phyloP scores from a whole-genome alignment of 2,888 invertebrate genomes.

The Crossocerus cetratus region DNA sequence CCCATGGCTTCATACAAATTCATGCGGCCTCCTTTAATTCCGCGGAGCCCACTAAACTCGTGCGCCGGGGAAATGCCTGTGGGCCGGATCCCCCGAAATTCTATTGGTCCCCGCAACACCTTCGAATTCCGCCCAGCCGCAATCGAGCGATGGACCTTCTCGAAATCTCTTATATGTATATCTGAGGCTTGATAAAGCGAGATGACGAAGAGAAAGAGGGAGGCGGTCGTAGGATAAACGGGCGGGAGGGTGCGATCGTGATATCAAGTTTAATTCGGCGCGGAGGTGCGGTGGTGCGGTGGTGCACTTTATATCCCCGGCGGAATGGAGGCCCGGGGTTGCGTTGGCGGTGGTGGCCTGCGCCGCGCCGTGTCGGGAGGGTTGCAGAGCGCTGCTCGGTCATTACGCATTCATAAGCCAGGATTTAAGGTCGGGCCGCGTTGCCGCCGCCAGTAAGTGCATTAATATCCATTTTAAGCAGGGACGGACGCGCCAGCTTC shows the following conservation, averaged over 20 bases:
- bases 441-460: conserved; percentile 54
- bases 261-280: conserved; percentile 52
- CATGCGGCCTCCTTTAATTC: conserved; percentile 19
- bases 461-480: conserved; percentile 70
- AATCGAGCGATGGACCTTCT: too few species aligned
- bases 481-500: conserved; percentile 41
- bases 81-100: too few species aligned
- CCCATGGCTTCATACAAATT: conserved; percentile 25
- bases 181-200: too few species aligned
- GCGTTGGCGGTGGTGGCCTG: conserved; percentile 19
- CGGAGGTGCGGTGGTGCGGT: conserved; percentile 19
- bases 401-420: conserved; percentile 69
- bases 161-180: too few species aligned
- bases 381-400: conserved; percentile 46
- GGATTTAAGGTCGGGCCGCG: conserved; percentile 67
- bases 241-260: conserved; percentile 9
- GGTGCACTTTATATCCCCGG: conserved; percentile 30
- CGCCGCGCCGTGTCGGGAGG: conserved; percentile 25
- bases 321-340: conserved; percentile 21
- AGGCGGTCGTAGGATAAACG: conserved; percentile 21
- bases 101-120: too few species aligned
- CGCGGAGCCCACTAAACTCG: conserved; percentile 24
- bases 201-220: too few species aligned
- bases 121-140: too few species aligned
- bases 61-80: not conserved